These are phyloP conservation scores for Falco novaeseelandiae DNA, from an alignment of 2,797 vertebrate genomes.

Conservation along the genomic window DNA sequence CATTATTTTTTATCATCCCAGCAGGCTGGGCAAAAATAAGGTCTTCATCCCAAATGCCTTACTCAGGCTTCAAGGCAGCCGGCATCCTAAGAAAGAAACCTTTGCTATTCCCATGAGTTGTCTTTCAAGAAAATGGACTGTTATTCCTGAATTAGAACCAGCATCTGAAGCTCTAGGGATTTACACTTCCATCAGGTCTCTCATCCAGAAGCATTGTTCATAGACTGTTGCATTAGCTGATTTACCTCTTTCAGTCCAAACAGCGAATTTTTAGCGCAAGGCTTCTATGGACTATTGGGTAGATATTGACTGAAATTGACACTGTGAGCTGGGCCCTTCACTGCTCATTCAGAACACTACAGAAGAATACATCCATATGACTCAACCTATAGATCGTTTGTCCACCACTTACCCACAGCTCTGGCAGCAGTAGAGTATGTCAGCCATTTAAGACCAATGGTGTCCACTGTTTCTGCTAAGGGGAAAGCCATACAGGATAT, in stretches of 20 bases:
- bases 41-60: background rate
- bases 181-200: background rate
- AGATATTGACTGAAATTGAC: background rate
- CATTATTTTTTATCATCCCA: background rate
- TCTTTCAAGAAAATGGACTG: background rate
- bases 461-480: background rate
- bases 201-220: background rate
- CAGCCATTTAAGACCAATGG: background rate
- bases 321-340: background rate
- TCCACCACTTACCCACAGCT: background rate
- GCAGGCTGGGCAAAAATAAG: background rate
- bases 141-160: background rate
- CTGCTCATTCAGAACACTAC: background rate
- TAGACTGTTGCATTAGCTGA: background rate
- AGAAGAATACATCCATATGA: background rate
- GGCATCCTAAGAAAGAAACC: background rate
- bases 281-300: background rate
- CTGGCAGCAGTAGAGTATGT: background rate
- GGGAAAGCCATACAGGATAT: background rate
- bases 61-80: background rate
- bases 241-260: background rate
- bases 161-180: background rate
- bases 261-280: background rate
- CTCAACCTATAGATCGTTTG: background rate
- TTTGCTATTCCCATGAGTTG: background rate